phyloP scores from a whole-genome alignment of 2,797 vertebrate genomes.

The Premnoplex brunnescens region DNA sequence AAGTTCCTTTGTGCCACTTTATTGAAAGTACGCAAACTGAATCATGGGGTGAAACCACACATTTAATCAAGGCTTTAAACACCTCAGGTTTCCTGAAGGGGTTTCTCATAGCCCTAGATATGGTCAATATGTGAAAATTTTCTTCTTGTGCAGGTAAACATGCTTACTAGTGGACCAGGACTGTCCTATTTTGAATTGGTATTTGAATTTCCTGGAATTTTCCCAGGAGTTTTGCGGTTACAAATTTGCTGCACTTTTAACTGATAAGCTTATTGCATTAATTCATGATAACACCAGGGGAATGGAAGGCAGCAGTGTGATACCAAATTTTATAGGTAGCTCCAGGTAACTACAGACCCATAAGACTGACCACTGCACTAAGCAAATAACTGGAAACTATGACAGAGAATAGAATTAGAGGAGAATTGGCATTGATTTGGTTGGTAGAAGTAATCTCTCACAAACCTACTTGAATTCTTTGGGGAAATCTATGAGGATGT shows the following conservation, averaged over 20 bases:
- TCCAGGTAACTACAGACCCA: background rate
- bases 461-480: background rate
- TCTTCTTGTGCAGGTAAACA: background rate
- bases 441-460: background rate
- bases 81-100: background rate
- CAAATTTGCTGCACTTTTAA: background rate
- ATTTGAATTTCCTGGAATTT: background rate
- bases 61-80: background rate
- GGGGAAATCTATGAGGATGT: background rate
- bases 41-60: background rate
- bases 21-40: background rate
- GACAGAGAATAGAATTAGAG: background rate
- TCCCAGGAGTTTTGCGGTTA: background rate
- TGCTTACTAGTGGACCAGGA: background rate
- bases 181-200: background rate
- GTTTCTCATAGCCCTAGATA: background rate
- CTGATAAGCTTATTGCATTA: background rate
- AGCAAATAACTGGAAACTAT: background rate
- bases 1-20: background rate
- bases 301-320: background rate
- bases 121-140: background rate
- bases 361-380: background rate
- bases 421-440: background rate
- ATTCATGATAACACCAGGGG: background rate
- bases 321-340: background rate